phyloP scores from a whole-genome alignment of 2,797 vertebrate species.

The Zonotrichia albicollis region DNA sequence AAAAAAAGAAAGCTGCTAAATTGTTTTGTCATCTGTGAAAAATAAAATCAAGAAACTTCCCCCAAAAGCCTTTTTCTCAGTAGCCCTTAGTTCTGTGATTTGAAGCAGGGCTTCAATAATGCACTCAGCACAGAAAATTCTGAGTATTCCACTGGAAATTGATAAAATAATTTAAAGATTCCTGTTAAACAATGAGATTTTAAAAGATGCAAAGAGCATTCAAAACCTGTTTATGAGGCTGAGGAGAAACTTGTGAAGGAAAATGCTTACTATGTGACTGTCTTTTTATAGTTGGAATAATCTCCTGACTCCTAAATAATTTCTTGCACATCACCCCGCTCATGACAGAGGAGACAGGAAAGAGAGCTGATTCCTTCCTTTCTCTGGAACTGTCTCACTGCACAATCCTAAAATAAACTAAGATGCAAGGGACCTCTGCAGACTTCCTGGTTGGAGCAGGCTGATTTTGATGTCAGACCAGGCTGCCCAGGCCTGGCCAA shows the following conservation, averaged over 20 bases:
- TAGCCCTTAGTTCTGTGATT: background rate
- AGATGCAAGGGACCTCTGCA: background rate
- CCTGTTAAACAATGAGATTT: background rate
- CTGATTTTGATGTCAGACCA: background rate
- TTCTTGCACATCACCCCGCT: background rate
- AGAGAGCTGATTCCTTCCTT: background rate
- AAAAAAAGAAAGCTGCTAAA: background rate
- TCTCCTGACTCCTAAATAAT: background rate
- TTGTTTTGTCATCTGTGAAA: background rate
- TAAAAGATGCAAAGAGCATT: background rate
- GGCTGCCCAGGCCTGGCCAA: background rate
- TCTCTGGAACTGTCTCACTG: background rate
- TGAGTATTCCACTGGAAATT: background rate
- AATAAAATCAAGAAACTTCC: background rate
- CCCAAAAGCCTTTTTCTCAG: background rate
- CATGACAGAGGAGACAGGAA: background rate
- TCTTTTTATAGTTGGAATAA: background rate
- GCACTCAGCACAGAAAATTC: background rate
- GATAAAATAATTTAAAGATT: background rate
- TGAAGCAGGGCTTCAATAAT: background rate
- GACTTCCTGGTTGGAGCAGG: background rate
- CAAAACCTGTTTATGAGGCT: background rate
- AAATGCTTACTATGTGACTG: background rate
- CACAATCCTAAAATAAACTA: background rate
- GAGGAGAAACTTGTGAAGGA: background rate